Evolutionary conservation across 2,888 invertebrate species (phyloP).

Genomic region (Drosophila nr. perissopoda): DNA sequence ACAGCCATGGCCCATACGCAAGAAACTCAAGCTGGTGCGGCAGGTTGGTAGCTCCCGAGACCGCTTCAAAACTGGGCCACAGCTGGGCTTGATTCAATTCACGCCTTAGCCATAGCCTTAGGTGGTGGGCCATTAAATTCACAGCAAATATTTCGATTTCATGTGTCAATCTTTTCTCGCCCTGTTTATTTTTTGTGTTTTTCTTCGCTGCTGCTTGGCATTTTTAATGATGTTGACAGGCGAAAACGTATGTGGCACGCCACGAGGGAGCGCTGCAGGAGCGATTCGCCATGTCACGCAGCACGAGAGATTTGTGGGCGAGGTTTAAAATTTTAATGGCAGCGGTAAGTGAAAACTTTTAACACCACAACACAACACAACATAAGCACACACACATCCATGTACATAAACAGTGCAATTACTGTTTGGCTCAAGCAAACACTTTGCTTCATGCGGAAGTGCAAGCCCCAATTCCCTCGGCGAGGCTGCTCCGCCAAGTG

Average conservation of each 20-base stretch:
- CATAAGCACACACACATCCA: neutral
- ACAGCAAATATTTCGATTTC: constrained; percentile 72
- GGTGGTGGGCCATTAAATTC: constrained; percentile 61
- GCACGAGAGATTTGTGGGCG: constrained; percentile 93
- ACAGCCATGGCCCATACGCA: constrained; percentile 93
- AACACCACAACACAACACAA: constrained; percentile 24
- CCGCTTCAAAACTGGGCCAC: constrained; percentile 6
- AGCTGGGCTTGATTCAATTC: constrained; percentile 56
- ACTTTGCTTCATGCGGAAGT: constrained; percentile 8
- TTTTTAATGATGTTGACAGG: constrained; percentile 86
- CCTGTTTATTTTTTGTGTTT: constrained; percentile 20
- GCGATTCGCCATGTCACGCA: constrained; percentile 94
- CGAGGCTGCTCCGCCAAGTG: constrained; percentile 1
- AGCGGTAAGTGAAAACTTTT: constrained; percentile 87
- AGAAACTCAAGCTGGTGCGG: constrained; percentile 92
- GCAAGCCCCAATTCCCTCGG: constrained; percentile 8
- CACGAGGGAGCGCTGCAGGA: constrained; percentile 96
- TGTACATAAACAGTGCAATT: constrained; percentile 27
- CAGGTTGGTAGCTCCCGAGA: constrained; percentile 85
- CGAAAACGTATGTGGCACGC: constrained; percentile 93
- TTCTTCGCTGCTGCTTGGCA: constrained; percentile 33
- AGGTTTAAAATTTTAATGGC: constrained; percentile 92
- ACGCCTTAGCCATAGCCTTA: constrained; percentile 48
- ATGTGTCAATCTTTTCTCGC: constrained; percentile 51
- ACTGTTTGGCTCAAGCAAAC: constrained; percentile 17